Conservation (phyloP, 2,797 vertebrate species). For the Neosilurus mollespiculum region DNA sequence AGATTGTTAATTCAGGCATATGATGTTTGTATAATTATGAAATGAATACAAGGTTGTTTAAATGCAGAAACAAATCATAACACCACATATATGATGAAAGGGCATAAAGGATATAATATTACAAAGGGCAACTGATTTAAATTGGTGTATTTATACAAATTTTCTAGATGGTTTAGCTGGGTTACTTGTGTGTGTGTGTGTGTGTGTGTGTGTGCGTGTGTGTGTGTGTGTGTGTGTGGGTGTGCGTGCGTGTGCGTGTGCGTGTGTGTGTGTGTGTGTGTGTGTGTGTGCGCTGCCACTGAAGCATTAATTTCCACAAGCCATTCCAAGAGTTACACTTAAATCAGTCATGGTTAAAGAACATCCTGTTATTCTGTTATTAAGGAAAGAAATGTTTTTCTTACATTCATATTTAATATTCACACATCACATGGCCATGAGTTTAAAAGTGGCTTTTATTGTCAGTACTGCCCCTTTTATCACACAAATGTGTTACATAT, state of each 20-base stretch:
- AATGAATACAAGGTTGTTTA: conserved; percentile 5
- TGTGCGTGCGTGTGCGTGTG: conserved; percentile 4
- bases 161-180: background rate
- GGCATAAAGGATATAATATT: conserved; percentile 3
- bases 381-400: conserved; percentile 75
- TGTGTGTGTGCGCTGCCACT: conserved; percentile 1
- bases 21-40: conserved; percentile 3
- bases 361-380: conserved; percentile 71
- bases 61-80: background rate
- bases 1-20: conserved; percentile 6
- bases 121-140: background rate
- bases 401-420: conserved; percentile 69
- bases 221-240: conserved; percentile 6
- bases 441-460: conserved; percentile 58
- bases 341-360: conserved; percentile 71
- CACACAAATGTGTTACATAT: background rate
- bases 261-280: conserved; percentile 9
- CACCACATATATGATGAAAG: background rate
- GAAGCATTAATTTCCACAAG: conserved; percentile 68
- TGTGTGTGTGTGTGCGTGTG: conserved; percentile 15
- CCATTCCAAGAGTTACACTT: conserved; percentile 69
- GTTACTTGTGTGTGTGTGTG: no score
- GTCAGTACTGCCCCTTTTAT: conserved; percentile 1
- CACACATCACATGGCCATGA: conserved; percentile 59
- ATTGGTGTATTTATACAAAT: background rate